phyloP scores from a whole-genome alignment of 2,888 invertebrate genomes.

The Steinernema scapterisci region DNA sequence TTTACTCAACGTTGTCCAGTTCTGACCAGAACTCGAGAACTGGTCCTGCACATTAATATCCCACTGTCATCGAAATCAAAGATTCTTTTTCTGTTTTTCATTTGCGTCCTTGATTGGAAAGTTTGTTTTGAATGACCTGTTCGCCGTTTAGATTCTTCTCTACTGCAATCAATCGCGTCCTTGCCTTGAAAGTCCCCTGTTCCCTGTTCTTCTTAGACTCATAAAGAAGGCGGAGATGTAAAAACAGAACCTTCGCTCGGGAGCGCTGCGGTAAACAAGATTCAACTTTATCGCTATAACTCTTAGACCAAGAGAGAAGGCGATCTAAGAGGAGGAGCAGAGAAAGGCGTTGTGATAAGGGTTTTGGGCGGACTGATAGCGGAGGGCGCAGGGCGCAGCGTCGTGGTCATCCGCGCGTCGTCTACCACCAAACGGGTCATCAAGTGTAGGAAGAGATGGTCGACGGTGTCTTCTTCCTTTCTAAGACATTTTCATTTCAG shows the following conservation, averaged over 20 bases:
- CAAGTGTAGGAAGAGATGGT: not conserved
- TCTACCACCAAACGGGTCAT: constrained; percentile 21
- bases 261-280: not conserved
- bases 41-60: too few relatives aligned
- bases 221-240: not conserved
- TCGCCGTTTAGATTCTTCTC: too few relatives aligned
- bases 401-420: constrained; percentile 10
- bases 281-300: constrained; percentile 14
- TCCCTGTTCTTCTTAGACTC: too few relatives aligned
- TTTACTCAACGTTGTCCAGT: too few relatives aligned
- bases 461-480: not conserved
- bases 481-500: not conserved
- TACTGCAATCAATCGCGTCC: too few relatives aligned
- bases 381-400: not conserved
- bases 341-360: constrained; percentile 12
- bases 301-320: too few relatives aligned
- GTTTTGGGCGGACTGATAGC: constrained; percentile 22
- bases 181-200: too few relatives aligned
- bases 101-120: too few relatives aligned
- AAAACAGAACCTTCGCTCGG: not conserved
- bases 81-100: too few relatives aligned
- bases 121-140: too few relatives aligned
- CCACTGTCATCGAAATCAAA: too few relatives aligned
- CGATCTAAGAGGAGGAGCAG: not conserved
- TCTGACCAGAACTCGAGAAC: too few relatives aligned